phyloP scores from a whole-genome alignment of 2,797 vertebrate species.

The Pantherophis alleghaniensis region DNA sequence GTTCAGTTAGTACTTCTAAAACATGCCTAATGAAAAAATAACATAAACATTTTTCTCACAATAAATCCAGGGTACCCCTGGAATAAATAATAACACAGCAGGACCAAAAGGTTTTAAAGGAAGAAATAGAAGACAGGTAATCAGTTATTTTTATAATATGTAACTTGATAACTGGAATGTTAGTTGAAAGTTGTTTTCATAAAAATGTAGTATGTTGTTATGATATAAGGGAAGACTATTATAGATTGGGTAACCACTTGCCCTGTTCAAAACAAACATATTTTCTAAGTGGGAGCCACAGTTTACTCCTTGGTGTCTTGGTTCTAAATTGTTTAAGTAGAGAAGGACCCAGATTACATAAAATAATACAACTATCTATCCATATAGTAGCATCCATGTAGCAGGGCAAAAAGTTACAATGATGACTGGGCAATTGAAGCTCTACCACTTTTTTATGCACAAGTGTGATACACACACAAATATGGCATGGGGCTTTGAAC shows the following conservation, averaged over 20 bases:
- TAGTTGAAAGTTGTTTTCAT: background rate
- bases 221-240: background rate
- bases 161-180: background rate
- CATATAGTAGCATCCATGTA: background rate
- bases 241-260: background rate
- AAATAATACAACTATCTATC: background rate
- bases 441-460: background rate
- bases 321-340: background rate
- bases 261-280: background rate
- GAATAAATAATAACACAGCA: slow-evolving; percentile 42
- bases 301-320: background rate
- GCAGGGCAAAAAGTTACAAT: background rate
- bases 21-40: background rate
- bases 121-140: slow-evolving; percentile 58
- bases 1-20: background rate
- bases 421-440: background rate
- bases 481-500: background rate
- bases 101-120: slow-evolving; percentile 60
- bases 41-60: background rate
- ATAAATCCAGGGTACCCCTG: slow-evolving; percentile 52
- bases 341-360: background rate
- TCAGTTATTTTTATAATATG: background rate
- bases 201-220: background rate
- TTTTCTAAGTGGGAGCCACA: background rate
- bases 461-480: background rate